Percentiles rank a stretch among this genome's conserved stretches.
Conservation (phyloP, 2,888 invertebrate species). For the Timema podura region DNA sequence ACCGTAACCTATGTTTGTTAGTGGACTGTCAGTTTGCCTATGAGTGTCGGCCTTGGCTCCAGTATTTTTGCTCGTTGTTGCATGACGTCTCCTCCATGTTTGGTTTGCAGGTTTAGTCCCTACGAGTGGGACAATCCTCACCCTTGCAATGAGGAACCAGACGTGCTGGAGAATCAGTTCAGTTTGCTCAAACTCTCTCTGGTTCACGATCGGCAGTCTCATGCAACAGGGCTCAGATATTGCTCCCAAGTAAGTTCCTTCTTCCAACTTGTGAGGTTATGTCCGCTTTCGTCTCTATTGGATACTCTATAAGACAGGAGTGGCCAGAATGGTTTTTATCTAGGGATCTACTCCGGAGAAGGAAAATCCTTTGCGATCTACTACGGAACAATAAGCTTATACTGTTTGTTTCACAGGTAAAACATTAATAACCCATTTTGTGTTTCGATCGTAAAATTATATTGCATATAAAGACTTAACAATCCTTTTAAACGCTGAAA, state of each 20-base stretch:
- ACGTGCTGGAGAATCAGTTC: conserved; percentile 85
- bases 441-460: too few relatives aligned
- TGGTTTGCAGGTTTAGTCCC: conserved; percentile 71
- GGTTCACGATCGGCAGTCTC: conserved; percentile 91
- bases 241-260: conserved; percentile 75
- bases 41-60: conserved; percentile 31
- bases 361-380: too few relatives aligned
- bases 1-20: too few relatives aligned
- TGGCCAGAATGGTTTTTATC: too few relatives aligned
- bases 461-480: too few relatives aligned
- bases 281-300: too few relatives aligned
- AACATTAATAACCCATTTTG: too few relatives aligned
- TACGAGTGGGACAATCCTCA: conserved; percentile 91
- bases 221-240: conserved; percentile 92
- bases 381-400: too few relatives aligned
- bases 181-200: conserved; percentile 88
- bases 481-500: too few relatives aligned
- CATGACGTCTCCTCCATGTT: conserved; percentile 17
- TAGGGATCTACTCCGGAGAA: too few relatives aligned
- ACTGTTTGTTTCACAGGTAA: too few relatives aligned
- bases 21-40: conserved; percentile 29
- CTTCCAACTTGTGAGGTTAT: background rate
- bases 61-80: conserved; percentile 19
- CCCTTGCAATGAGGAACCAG: conserved; percentile 79
- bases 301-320: too few relatives aligned